These are phyloP conservation scores for Diarsia brunnea DNA, from an alignment of 2,888 invertebrate species.

Conservation along the genomic window DNA sequence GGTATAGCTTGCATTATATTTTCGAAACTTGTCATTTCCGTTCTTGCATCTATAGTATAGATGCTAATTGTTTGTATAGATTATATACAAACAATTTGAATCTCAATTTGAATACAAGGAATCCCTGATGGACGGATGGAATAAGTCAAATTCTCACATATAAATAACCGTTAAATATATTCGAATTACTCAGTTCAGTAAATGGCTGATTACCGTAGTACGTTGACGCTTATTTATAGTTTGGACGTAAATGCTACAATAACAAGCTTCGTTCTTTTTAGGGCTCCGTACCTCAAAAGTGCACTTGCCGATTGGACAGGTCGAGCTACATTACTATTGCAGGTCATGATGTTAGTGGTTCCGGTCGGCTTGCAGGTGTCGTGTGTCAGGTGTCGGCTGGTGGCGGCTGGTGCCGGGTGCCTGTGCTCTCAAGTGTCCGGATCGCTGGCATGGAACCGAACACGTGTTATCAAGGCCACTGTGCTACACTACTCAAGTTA, in stretches of 20 bases:
- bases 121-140: neutral
- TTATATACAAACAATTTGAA: no score
- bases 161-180: neutral
- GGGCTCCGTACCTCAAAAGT: no score
- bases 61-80: no score
- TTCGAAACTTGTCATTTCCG: constrained; percentile 28
- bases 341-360: constrained; percentile 51
- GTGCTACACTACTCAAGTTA: constrained; percentile 75
- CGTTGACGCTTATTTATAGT: constrained; percentile 12
- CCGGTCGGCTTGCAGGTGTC: constrained; percentile 73
- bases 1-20: no score
- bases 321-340: constrained; percentile 23
- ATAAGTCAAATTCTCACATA: neutral
- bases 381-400: constrained; percentile 69
- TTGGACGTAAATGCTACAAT: neutral
- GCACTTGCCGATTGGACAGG: neutral
- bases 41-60: constrained; percentile 5
- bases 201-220: constrained; percentile 16
- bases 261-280: constrained; percentile 6
- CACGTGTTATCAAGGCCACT: constrained; percentile 82
- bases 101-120: neutral
- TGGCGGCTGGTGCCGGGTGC: constrained; percentile 75
- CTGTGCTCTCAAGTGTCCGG: constrained; percentile 77
- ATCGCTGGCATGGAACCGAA: constrained; percentile 79
- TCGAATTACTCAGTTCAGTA: constrained; percentile 9